Evolutionary conservation across 2,888 invertebrate genomes (phyloP), one percentile per base, ranked within the genome.

Genomic region (Ischnura elegans): DNA sequence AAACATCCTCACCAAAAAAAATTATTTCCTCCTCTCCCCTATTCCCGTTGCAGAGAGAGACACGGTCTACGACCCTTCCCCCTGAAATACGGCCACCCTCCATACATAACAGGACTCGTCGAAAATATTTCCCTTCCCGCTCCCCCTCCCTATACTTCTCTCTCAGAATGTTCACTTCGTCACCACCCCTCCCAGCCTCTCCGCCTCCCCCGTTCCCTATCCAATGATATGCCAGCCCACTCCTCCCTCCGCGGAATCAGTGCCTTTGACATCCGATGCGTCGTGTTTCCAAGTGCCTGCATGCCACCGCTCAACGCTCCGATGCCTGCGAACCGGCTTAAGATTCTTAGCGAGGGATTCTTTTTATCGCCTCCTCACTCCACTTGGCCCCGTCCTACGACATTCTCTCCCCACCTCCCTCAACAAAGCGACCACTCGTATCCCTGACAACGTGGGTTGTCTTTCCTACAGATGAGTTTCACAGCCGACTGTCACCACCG

Each of bases 261-360:
- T 2, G 76, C 76, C 76, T 76, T 76, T 76, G 76, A 76, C 76
- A 76, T 29, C 36, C 36, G 76, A 76, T 36, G 76, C 76, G 76
- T 36, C 76, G 76, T 76, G 76, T 76, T 76, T n/a, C 76, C 76
- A 13, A 76, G 36, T 36, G 10, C 36, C 36, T n/a, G 13, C 36
- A 5, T 19, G 4, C 19, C 76, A 36, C 36, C 29, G 61, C 25
- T 25, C 76, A 10, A 10, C 76, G 36, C 76, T 29, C 3, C 76
- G 8, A 76, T 36, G n/a, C 76, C 36, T 76, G 13, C 36, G 29
- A n/a, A n/a, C n/a, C n/a, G n/a, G n/a, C n/a, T n/a, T n/a, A n/a
- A n/a, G n/a, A n/a, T n/a, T n/a, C n/a, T n/a, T n/a, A n/a, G n/a
- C n/a, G n/a, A n/a, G n/a, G n/a, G n/a, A n/a, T n/a, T n/a, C n/a